Conservation (phyloP, 2,888 invertebrate genomes). For the Carpatolechia fugitivella region DNA sequence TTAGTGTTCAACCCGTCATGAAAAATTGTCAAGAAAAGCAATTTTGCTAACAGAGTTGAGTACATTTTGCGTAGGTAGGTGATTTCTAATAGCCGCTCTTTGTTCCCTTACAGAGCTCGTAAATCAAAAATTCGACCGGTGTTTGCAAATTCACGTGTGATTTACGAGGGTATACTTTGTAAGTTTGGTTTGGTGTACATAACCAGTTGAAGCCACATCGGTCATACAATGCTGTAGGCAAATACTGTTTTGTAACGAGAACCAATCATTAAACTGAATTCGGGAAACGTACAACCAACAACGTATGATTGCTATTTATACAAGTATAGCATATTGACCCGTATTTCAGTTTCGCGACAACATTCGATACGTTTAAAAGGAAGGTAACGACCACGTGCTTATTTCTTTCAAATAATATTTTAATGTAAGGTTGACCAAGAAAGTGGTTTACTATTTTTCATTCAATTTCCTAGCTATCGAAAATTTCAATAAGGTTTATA, state of each 20-base stretch:
- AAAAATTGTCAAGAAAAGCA: constrained; percentile 32
- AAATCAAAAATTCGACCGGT: neutral
- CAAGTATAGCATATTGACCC: too few species aligned
- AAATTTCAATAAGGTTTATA: too few species aligned
- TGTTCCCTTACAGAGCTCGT: neutral
- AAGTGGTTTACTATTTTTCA: too few species aligned
- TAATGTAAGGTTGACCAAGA: too few species aligned
- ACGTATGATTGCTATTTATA: too few species aligned
- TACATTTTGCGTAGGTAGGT: neutral
- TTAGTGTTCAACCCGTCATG: constrained; percentile 25
- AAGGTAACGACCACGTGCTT: too few species aligned
- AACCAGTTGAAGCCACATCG: neutral
- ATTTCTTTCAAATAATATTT: too few species aligned
- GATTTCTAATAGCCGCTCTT: neutral
- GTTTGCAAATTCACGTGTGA: neutral
- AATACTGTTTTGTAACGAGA: neutral
- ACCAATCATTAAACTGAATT: neutral
- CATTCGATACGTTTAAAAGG: too few species aligned
- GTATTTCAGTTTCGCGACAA: too few species aligned
- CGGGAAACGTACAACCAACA: too few species aligned
- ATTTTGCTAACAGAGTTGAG: constrained; percentile 31
- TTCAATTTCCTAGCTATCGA: too few species aligned
- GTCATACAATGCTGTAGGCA: neutral
- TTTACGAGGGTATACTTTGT: neutral
- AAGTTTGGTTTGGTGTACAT: neutral